Percentiles rank a stretch among this genome's conserved stretches.
These are phyloP conservation scores for Phocoena phocoena DNA, from an alignment of 2,113 vertebrate genomes.

Conservation along the genomic window DNA sequence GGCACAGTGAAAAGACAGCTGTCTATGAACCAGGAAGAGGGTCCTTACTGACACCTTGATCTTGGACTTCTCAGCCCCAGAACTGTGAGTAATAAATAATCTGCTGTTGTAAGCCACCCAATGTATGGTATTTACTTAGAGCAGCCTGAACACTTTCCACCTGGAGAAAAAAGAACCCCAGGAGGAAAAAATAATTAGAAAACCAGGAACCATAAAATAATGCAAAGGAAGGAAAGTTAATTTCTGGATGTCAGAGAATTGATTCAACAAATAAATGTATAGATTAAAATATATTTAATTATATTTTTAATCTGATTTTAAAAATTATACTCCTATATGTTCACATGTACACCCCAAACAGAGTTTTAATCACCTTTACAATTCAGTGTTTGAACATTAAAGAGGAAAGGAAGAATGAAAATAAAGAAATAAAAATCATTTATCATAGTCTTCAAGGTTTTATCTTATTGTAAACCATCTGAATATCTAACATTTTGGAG, in stretches of 20 bases:
- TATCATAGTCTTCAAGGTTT: neutral
- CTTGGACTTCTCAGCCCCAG: neutral
- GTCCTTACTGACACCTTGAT: neutral
- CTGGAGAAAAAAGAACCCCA: neutral
- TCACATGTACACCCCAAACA: neutral
- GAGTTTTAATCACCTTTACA: neutral
- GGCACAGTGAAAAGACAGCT: neutral
- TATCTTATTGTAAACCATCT: neutral
- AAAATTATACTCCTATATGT: neutral
- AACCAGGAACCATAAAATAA: neutral
- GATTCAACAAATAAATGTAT: neutral
- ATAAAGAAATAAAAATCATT: neutral
- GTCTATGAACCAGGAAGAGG: neutral
- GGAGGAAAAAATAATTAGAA: neutral
- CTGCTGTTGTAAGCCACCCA: neutral
- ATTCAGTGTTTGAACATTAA: slow-evolving; percentile 18
- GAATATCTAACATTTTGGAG: neutral
- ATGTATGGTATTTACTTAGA: neutral
- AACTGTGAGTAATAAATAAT: neutral
- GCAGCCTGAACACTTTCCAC: neutral
- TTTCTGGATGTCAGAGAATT: neutral
- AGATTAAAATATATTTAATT: neutral
- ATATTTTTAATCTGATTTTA: neutral
- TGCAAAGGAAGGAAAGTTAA: neutral
- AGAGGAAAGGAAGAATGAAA: neutral